A percentile compares a stretch with the other conserved stretches of the same genome.
phyloP scores from a whole-genome alignment of 2,113 vertebrate genomes.

The Cheilinus undulatus region DNA sequence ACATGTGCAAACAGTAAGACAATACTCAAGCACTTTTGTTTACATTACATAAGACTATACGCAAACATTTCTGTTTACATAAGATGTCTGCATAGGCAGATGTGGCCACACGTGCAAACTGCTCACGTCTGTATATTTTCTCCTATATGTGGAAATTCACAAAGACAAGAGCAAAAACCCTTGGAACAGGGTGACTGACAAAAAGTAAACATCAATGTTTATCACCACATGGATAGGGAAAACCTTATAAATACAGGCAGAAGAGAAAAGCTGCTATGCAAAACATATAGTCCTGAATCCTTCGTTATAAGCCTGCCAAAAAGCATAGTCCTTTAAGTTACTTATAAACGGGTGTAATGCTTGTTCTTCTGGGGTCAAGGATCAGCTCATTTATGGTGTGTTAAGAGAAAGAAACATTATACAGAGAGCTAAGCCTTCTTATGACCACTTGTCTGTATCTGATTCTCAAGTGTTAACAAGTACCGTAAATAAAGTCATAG shows the following conservation, averaged over 20 bases:
- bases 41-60: background rate
- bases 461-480: background rate
- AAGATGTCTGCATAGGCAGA: background rate
- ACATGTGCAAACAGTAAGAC: background rate
- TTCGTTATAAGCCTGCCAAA: background rate
- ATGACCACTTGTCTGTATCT: background rate
- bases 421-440: background rate
- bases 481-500: background rate
- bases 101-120: constrained; percentile 10
- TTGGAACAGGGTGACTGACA: background rate
- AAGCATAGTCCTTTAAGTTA: background rate
- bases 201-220: background rate
- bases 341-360: background rate
- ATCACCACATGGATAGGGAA: background rate
- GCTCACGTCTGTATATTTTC: background rate
- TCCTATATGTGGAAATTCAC: background rate
- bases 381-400: background rate
- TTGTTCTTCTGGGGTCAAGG: background rate
- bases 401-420: background rate
- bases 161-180: background rate
- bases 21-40: background rate
- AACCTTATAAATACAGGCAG: background rate
- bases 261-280: background rate
- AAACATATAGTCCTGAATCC: too few relatives aligned
- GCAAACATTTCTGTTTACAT: background rate